Evolutionary conservation across 2,797 vertebrate genomes (phyloP), one percentile per base, ranked within the genome.

Genomic region (Scomberomorus guttatus): DNA sequence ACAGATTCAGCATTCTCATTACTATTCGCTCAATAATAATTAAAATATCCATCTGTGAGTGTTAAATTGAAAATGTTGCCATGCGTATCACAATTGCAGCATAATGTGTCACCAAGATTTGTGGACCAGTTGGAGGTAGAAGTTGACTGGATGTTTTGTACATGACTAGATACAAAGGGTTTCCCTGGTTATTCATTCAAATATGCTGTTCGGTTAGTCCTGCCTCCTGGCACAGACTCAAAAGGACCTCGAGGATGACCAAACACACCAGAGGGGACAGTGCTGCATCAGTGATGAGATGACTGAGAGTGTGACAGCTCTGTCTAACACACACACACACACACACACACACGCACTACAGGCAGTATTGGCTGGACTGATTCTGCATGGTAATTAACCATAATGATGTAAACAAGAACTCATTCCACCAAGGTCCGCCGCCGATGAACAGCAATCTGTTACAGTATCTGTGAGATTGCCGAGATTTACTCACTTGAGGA

Each of bases 351-450:
- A 11, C 18, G 34, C 10, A 17, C 20, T 18, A 60, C 70, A 62
- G 63, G 51, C 60, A 9, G 82, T 84, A 80, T 82, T 82, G 64
- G 59, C 83, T 80, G 83, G 87, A 90, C 81, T 81, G 86, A 83
- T 86, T 86, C 87, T 87, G 88, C 81, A 90, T 88, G 86, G 85
- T 91, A 94, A 95, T 95, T 95, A 95, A 90, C 84, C 66, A 85
- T 92, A 93, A 95, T 89, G 91, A 95, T 95, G 94, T 94, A 94
- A 95, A 95, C 93, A 95, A 91, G 87, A 86, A 84, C 85, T 91
- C 88, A 89, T 90, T 90, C 84, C 55, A 78, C 89, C 76, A 74
- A 89, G 86, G 81, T 89, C 84, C 18, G 74, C 81, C 60, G 80
- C 83, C 39, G 63, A 86, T 80, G 82, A 90, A 85, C 87, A 89